A percentile compares a stretch with the other conserved stretches of the same genome.
phyloP scores from a whole-genome alignment of 2,113 vertebrate species.

The rabbit (Oryctolagus cuniculus) region mOryCun1.1 NC_091440.1:68660501-68661000 shows the following conservation, averaged over 20 bases:
- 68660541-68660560: neutral
- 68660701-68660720: neutral
- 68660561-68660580: conserved; percentile 3
- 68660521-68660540: neutral
- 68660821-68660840: too few species aligned
- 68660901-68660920: too few species aligned
- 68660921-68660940: too few species aligned
- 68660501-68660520: neutral
- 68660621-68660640: neutral
- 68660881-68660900: too few species aligned
- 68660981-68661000: too few species aligned
- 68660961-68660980: too few species aligned
- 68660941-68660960: too few species aligned
- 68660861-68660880: too few species aligned
- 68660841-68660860: too few species aligned
- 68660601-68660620: neutral
- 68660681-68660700: neutral
- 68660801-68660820: too few species aligned
- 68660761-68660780: neutral
- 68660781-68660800: neutral
- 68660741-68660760: neutral
- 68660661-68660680: neutral
- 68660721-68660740: neutral
- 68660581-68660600: neutral
- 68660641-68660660: neutral